Conservation (phyloP, 1,140 invertebrate genomes). For the Drosophila fuyamai region DNA sequence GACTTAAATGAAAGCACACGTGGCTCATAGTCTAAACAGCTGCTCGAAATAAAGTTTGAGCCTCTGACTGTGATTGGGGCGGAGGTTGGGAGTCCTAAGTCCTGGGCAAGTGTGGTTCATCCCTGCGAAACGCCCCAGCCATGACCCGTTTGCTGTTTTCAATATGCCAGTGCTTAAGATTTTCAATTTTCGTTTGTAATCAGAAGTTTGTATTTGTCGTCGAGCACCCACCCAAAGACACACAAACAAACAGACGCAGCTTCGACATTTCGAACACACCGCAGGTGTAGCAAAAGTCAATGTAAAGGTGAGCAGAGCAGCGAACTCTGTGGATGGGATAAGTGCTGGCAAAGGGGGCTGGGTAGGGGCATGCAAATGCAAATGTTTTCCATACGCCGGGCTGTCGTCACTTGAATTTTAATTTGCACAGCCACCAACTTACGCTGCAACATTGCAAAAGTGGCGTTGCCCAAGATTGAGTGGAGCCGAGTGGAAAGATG, state of each 20-base stretch:
- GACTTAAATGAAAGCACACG: slow-evolving; percentile 70
- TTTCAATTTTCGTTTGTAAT: slow-evolving; percentile 82
- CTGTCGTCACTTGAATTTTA: slow-evolving; percentile 76
- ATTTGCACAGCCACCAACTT: slow-evolving; percentile 66
- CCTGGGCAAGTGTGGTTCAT: background rate
- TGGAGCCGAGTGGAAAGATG: slow-evolving; percentile 20
- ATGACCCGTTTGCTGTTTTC: slow-evolving; percentile 47
- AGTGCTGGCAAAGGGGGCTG: background rate
- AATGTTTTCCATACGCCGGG: slow-evolving; percentile 71
- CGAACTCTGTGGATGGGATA: background rate
- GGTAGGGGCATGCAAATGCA: slow-evolving; percentile 56
- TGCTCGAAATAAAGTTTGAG: slow-evolving; percentile 50
- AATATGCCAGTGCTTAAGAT: slow-evolving; percentile 75
- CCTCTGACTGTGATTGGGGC: slow-evolving; percentile 30
- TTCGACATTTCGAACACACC: slow-evolving; percentile 30
- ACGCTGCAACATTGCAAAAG: slow-evolving; percentile 54
- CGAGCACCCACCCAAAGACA: slow-evolving; percentile 1
- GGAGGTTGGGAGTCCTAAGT: background rate
- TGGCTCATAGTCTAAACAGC: slow-evolving; percentile 61
- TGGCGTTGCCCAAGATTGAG: background rate
- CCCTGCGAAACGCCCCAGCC: slow-evolving; percentile 5
- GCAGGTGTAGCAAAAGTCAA: slow-evolving; percentile 77
- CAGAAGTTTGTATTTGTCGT: slow-evolving; percentile 61
- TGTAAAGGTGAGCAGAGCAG: slow-evolving; percentile 51
- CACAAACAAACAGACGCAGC: slow-evolving; percentile 3